Evolutionary conservation across 2,888 invertebrate species (phyloP).

Genomic region (Lepidocyrtoides sp.): DNA sequence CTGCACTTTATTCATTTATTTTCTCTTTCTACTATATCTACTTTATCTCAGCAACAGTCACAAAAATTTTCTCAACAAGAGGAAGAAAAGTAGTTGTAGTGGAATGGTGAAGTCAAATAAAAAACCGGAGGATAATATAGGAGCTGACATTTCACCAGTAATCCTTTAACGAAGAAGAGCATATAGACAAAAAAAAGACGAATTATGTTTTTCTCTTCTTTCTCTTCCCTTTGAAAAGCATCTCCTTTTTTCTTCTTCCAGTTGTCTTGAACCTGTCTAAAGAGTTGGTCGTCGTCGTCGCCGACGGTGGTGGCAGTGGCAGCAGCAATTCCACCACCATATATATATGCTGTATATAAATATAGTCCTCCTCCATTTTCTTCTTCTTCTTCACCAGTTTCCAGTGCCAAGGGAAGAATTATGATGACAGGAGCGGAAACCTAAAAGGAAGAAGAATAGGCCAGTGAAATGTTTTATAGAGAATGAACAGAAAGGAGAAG

Average conservation of each 20-base stretch:
- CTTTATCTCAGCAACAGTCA: constrained; percentile 43
- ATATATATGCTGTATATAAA: background rate
- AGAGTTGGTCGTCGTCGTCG: constrained; percentile 64
- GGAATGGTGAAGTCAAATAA: constrained; percentile 48
- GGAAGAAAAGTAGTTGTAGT: background rate
- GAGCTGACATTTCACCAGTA: constrained; percentile 52
- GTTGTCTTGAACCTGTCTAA: constrained; percentile 59
- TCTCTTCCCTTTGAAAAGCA: constrained; percentile 41
- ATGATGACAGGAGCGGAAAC: constrained; percentile 79
- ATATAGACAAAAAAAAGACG: constrained; percentile 38
- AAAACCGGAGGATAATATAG: constrained; percentile 50
- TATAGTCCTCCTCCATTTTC: constrained; percentile 22
- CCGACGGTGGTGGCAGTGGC: constrained; percentile 52
- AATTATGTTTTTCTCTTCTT: constrained; percentile 54
- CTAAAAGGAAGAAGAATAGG: constrained; percentile 66
- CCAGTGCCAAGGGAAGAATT: constrained; percentile 78
- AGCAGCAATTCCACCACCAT: constrained; percentile 46
- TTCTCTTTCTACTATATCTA: constrained; percentile 33
- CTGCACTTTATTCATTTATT: constrained; percentile 49
- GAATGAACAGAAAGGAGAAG: constrained; percentile 46
- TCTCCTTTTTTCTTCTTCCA: constrained; percentile 37
- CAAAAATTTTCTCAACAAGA: constrained; percentile 19
- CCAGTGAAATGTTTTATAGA: constrained; percentile 56
- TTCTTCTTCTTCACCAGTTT: constrained; percentile 9
- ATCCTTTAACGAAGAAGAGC: constrained; percentile 45